These are phyloP conservation scores for Laothoe populi DNA, from an alignment of 2,888 invertebrate genomes.

Conservation along the genomic window DNA sequence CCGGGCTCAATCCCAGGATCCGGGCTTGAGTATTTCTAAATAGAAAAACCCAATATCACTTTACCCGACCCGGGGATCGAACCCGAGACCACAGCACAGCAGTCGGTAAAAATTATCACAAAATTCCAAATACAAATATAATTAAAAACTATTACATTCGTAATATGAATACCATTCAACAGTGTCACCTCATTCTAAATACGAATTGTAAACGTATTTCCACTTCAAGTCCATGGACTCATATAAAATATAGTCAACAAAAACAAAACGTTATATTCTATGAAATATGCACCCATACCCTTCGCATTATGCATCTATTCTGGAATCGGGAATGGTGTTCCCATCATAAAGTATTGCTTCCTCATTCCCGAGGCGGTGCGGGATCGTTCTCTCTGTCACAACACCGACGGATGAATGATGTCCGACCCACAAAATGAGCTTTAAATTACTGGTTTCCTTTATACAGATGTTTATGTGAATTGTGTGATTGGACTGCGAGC, in stretches of 20 bases:
- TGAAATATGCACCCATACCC: slow-evolving; percentile 7
- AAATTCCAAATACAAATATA: no score
- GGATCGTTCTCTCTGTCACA: slow-evolving; percentile 39
- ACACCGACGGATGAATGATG: slow-evolving; percentile 55
- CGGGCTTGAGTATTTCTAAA: no score
- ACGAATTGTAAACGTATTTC: no score
- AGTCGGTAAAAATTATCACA: no score
- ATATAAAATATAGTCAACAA: background rate
- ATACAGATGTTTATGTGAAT: slow-evolving; percentile 46
- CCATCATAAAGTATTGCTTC: slow-evolving; percentile 37
- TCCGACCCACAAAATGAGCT: slow-evolving; percentile 54
- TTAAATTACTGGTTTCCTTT: slow-evolving; percentile 57
- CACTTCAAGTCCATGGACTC: no score
- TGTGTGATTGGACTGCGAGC: background rate
- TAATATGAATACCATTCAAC: no score
- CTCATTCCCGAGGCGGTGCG: slow-evolving; percentile 39
- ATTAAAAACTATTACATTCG: no score
- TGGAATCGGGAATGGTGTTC: slow-evolving; percentile 14
- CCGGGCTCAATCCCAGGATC: no score
- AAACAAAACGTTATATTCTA: background rate
- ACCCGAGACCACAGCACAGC: no score
- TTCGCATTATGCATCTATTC: slow-evolving; percentile 14
- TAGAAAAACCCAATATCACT: no score
- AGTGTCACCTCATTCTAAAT: no score
- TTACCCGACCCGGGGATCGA: no score